Conservation (phyloP, 2,888 invertebrate species). For the Acronicta leporina region DNA sequence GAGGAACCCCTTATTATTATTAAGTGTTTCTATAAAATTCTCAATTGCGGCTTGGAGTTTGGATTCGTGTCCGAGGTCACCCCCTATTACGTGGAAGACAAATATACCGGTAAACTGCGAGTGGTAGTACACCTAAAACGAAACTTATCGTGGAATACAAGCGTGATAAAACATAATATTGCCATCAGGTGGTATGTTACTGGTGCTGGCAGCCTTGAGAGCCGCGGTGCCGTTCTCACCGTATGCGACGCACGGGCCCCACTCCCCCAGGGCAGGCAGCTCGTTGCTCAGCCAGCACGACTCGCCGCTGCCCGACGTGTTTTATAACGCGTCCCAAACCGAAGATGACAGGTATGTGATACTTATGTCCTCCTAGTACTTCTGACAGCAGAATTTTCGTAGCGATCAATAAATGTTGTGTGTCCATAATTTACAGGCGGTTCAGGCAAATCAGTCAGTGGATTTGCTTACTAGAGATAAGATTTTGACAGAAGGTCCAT, state of each 20-base stretch:
- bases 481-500: too few species aligned
- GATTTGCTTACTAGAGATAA: too few species aligned
- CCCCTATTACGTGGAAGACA: too few species aligned
- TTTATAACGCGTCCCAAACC: constrained; percentile 80
- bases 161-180: background rate
- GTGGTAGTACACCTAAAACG: too few species aligned
- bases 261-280: constrained; percentile 83
- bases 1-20: too few species aligned
- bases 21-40: too few species aligned
- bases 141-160: too few species aligned
- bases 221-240: constrained; percentile 85
- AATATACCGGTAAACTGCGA: too few species aligned
- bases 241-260: constrained; percentile 82
- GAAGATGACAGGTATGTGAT: constrained; percentile 76
- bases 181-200: constrained; percentile 77
- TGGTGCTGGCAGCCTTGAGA: constrained; percentile 79
- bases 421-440: too few species aligned
- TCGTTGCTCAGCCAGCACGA: constrained; percentile 84
- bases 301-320: constrained; percentile 82
- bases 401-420: background rate
- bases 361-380: constrained; percentile 11
- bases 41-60: too few species aligned
- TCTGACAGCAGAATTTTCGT: background rate
- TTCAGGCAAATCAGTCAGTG: too few species aligned
- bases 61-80: too few species aligned